These are phyloP conservation scores for Drosophila repleta DNA, from an alignment of 1,140 invertebrate genomes.

Conservation along the genomic window DNA sequence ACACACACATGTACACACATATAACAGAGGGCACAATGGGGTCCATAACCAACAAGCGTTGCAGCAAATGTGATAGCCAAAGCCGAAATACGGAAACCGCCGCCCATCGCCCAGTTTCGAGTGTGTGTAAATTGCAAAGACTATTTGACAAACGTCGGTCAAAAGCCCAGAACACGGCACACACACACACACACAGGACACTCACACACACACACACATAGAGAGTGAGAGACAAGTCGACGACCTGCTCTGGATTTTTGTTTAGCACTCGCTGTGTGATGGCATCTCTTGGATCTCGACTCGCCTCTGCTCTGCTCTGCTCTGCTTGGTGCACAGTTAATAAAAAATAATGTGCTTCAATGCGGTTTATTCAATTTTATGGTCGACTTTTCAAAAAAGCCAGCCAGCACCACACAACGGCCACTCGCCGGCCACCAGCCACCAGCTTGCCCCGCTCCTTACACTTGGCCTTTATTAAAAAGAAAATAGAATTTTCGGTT, in stretches of 20 bases:
- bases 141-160: constrained; percentile 82
- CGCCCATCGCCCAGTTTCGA: constrained; percentile 52
- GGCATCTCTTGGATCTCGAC: constrained; percentile 40
- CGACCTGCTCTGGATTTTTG: constrained; percentile 75
- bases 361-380: constrained; percentile 82
- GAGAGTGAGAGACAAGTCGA: constrained; percentile 38
- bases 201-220: too few species aligned
- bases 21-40: constrained; percentile 54
- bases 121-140: constrained; percentile 80
- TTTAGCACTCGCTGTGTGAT: constrained; percentile 63
- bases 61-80: constrained; percentile 57
- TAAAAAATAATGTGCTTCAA: constrained; percentile 82
- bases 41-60: constrained; percentile 75
- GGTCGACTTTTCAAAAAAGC: constrained; percentile 80
- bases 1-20: constrained; percentile 22
- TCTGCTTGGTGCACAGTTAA: constrained; percentile 58
- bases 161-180: constrained; percentile 64
- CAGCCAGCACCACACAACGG: constrained; percentile 45
- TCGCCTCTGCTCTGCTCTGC: constrained; percentile 10
- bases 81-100: constrained; percentile 16
- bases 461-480: constrained; percentile 65
- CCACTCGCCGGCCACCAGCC: background rate
- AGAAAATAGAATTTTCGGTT: constrained; percentile 77
- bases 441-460: too few species aligned
- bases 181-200: constrained; percentile 8